Base-by-base conservation (phyloP, 2,888 invertebrate species). In the Sinodicranocentrus sp. region DNA sequence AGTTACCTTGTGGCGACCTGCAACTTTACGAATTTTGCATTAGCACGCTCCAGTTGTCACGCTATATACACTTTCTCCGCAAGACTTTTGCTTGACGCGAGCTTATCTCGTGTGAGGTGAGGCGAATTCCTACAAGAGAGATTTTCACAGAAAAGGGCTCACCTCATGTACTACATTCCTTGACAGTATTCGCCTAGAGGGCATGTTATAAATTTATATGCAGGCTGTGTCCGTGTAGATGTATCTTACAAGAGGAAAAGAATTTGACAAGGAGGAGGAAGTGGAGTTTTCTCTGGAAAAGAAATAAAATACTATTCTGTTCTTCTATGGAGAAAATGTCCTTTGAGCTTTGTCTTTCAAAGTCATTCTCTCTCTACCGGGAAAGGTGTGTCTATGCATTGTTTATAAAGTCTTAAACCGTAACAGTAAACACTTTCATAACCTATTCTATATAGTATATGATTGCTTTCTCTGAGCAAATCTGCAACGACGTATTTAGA, bases 331-430 rank as follows among this genome's bases (percentile, higher is more conserved):
- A 23, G 57, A 59, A 70, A 70, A 78, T 33, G 23, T 17, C 70
- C 70, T 77, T 77, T 77, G 76, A 70, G 70, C 48, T 48, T 70
- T 78, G 78, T 70, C 70, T 78, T 63, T 70, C 48, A 78, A 78
- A 78, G 68, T 78, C 78, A 70, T 70, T 63, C 48, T 78, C 23
- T 39, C 28, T 19, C 33, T 33, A 10, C 10, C 10, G 33, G 3
- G 3, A 23, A 13, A 17, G 21, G 6, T 52, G 70, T 54, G 54
- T 68, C 59, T 39, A 26, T 82, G 76, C 70, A 76, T 82, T 82
- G 82, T 82, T 82, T 82, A 70, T 70, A 19, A n/a, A 68, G 61
- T 76, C 43, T 59, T 70, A 15, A 82, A 75, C 68, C 75, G 57
- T 82, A 68, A 54, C 65, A n/a, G n/a, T n/a, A 72, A 82, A 75